phyloP scores from a whole-genome alignment of 2,113 vertebrate genomes.

The Platysternon megacephalum region DNA sequence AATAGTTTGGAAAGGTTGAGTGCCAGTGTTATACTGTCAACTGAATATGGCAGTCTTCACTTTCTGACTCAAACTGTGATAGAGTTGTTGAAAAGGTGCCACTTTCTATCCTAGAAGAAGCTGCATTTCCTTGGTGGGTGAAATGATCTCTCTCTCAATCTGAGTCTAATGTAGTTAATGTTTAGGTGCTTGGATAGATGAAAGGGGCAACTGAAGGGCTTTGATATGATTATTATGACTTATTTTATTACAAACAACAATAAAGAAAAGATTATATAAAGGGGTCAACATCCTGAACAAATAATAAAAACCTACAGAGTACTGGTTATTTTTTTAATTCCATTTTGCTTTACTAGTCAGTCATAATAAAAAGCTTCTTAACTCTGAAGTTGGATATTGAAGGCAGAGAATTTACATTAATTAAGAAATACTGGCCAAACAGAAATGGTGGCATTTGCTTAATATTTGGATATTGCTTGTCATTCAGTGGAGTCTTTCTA shows the following conservation, averaged over 20 bases:
- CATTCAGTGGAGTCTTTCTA: not conserved
- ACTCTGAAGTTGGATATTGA: not conserved
- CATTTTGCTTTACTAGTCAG: not conserved
- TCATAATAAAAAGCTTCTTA: not conserved
- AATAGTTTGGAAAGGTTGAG: too few relatives aligned
- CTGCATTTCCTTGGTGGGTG: too few relatives aligned
- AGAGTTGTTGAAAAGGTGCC: too few relatives aligned
- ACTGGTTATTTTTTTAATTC: not conserved
- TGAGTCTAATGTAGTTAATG: not conserved
- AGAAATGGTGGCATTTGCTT: not conserved
- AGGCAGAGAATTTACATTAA: not conserved
- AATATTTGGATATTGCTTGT: not conserved
- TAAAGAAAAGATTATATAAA: not conserved
- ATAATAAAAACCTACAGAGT: not conserved
- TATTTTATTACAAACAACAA: not conserved
- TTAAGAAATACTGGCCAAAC: not conserved
- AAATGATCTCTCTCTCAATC: too few relatives aligned
- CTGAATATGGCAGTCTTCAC: too few relatives aligned
- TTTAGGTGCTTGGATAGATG: not conserved
- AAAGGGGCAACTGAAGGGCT: not conserved
- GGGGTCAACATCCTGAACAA: not conserved
- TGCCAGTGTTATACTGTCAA: too few relatives aligned
- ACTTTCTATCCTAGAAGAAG: too few relatives aligned
- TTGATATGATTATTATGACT: not conserved
- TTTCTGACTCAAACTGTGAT: too few relatives aligned